Conservation (phyloP, 1,140 invertebrate species). For the Zaprionus lachaisei region DNA sequence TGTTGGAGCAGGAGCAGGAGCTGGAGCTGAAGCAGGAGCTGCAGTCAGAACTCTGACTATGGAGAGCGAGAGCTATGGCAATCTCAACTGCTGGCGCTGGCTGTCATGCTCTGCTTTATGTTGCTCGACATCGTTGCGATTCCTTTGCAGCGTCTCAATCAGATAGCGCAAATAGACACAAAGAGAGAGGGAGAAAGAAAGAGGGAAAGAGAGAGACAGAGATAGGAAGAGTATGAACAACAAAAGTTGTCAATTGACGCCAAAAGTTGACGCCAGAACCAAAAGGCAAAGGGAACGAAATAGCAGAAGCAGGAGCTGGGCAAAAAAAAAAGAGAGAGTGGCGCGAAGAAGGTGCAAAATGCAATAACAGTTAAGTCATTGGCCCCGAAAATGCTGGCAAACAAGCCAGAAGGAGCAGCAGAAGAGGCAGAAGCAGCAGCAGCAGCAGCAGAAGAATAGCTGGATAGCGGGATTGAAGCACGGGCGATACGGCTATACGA, state of each 20-base stretch:
- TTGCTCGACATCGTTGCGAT: slow-evolving; percentile 31
- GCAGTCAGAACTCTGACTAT: neutral
- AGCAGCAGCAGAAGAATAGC: neutral
- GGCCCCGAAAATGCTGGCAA: slow-evolving; percentile 54
- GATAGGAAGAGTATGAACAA: slow-evolving; percentile 34
- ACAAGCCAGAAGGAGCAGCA: slow-evolving; percentile 25
- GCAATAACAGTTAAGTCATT: slow-evolving; percentile 80
- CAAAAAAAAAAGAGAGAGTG: neutral
- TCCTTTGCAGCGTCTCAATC: slow-evolving; percentile 66
- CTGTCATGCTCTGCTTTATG: slow-evolving; percentile 49
- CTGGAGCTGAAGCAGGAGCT: neutral
- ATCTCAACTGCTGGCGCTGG: slow-evolving; percentile 66
- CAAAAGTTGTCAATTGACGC: slow-evolving; percentile 81
- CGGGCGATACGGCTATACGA: slow-evolving; percentile 12
- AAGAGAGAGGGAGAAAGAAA: slow-evolving; percentile 1
- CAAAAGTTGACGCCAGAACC: slow-evolving; percentile 68
- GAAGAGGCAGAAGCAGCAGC: slow-evolving; percentile 3
- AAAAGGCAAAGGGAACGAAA: slow-evolving; percentile 58
- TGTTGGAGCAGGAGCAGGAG: neutral
- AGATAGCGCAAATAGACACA: slow-evolving; percentile 61
- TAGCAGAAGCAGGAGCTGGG: slow-evolving; percentile 26
- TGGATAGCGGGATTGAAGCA: slow-evolving; percentile 27
- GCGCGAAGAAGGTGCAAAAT: slow-evolving; percentile 67
- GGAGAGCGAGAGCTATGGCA: slow-evolving; percentile 33
- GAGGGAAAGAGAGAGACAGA: slow-evolving; percentile 13